Percentiles rank a stretch among this genome's conserved stretches.
Conservation (phyloP, 2,797 vertebrate genomes). For the Megalops cyprinoides region DNA sequence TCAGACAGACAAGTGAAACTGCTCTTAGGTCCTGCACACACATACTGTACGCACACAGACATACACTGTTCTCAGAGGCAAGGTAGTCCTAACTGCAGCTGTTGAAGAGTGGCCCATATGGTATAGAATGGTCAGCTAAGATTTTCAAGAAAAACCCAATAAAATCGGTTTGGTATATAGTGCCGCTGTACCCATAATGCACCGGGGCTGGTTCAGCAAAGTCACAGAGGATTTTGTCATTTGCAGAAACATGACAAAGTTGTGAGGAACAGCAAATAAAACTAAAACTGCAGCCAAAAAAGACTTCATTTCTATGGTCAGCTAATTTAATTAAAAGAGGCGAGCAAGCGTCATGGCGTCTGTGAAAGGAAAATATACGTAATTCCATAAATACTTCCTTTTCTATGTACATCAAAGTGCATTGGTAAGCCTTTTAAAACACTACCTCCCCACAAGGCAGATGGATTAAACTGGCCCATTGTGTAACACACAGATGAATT, state of each 20-base stretch:
- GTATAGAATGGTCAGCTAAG: background rate
- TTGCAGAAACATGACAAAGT: conserved; percentile 50
- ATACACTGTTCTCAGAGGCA: conserved; percentile 55
- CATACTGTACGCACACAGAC: background rate
- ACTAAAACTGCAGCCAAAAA: conserved; percentile 16
- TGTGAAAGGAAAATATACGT: conserved; percentile 37
- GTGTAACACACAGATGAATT: conserved; percentile 50
- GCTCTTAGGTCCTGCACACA: conserved; percentile 38
- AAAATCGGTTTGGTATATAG: conserved; percentile 7
- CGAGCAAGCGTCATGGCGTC: conserved; percentile 22
- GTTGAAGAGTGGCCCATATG: background rate
- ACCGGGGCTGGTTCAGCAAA: conserved; percentile 17
- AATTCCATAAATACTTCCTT: conserved; percentile 40
- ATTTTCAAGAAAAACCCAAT: background rate
- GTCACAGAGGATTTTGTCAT: conserved; percentile 43
- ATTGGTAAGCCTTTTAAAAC: conserved; percentile 59
- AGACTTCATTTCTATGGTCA: conserved; percentile 13
- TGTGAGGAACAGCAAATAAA: conserved; percentile 33
- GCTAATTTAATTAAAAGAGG: conserved; percentile 7
- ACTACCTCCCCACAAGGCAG: conserved; percentile 62
- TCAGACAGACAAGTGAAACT: conserved; percentile 43
- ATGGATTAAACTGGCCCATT: conserved; percentile 43
- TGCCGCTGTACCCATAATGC: conserved; percentile 41
- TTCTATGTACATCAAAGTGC: conserved; percentile 73
- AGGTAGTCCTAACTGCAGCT: conserved; percentile 45